Percentiles rank a stretch among this genome's conserved stretches.
phyloP scores from a whole-genome alignment of 2,797 vertebrate genomes.

The Pseudomugil tenellus region DNA sequence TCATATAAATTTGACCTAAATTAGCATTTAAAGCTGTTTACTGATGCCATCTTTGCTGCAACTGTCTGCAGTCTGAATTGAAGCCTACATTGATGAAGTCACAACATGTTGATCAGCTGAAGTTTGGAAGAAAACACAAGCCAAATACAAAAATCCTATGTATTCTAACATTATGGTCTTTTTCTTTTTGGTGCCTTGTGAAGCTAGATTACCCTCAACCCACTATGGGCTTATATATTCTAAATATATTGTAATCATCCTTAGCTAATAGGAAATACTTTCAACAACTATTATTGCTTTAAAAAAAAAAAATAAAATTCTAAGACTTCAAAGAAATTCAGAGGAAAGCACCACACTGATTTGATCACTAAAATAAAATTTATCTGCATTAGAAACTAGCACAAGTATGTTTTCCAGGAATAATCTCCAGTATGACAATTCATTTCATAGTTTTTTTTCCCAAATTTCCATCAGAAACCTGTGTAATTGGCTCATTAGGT shows the following conservation, averaged over 20 bases:
- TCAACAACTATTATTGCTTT: too few species aligned
- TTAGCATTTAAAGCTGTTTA: conserved; percentile 33
- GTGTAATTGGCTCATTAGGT: too few species aligned
- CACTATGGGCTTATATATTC: background rate
- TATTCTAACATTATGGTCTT: background rate
- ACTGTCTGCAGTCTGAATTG: too few species aligned
- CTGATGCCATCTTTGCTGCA: too few species aligned
- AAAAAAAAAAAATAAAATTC: too few species aligned
- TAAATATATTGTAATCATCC: background rate
- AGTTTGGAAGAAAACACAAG: background rate
- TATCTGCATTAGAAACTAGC: too few species aligned
- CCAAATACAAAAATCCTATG: background rate
- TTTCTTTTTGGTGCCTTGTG: background rate
- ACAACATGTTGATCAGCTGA: background rate
- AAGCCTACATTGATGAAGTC: background rate
- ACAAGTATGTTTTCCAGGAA: too few species aligned
- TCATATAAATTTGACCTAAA: conserved; percentile 50
- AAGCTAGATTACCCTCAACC: background rate
- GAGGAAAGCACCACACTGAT: background rate
- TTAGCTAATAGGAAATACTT: background rate
- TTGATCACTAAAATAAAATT: too few species aligned
- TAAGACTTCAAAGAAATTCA: background rate
- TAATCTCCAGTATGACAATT: too few species aligned
- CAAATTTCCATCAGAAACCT: too few species aligned
- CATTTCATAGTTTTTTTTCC: too few species aligned